phyloP scores from a whole-genome alignment of 1,140 invertebrate species.

The Prorops nasuta region DNA sequence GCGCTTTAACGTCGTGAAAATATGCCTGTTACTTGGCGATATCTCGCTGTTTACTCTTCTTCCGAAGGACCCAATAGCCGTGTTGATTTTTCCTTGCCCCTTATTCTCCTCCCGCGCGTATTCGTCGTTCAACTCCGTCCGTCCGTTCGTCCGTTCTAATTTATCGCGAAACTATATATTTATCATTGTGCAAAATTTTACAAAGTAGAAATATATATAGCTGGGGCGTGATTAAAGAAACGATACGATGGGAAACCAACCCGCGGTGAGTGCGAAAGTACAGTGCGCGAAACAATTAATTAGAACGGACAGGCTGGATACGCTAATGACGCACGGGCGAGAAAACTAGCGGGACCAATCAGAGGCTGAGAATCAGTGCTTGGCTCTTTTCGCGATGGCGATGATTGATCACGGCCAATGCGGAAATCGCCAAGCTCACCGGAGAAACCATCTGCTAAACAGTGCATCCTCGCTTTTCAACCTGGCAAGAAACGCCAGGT shows the following conservation, averaged over 20 bases:
- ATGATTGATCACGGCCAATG: slow-evolving; percentile 30
- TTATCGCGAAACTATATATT: too few species aligned
- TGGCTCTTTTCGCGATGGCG: slow-evolving; percentile 22
- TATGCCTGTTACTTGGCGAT: too few species aligned
- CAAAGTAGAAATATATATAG: too few species aligned
- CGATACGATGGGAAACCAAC: too few species aligned
- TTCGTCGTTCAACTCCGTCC: too few species aligned
- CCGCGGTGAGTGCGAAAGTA: neutral
- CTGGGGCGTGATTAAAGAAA: too few species aligned
- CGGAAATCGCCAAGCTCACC: slow-evolving; percentile 24
- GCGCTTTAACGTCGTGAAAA: neutral
- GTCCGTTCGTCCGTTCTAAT: too few species aligned
- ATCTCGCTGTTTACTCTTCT: too few species aligned
- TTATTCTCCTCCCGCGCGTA: too few species aligned
- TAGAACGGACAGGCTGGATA: slow-evolving; percentile 31
- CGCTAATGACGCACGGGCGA: slow-evolving; percentile 35
- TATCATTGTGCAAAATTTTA: too few species aligned
- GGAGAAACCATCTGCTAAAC: slow-evolving; percentile 30
- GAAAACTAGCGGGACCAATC: slow-evolving; percentile 30
- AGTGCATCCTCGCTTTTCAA: slow-evolving; percentile 23
- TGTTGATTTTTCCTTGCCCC: too few species aligned
- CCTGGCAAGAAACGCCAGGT: neutral
- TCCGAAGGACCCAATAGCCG: too few species aligned
- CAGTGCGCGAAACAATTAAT: slow-evolving; percentile 29
- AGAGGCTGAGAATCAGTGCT: slow-evolving; percentile 28